Base-by-base conservation (phyloP, 2,113 vertebrate species). In the Corythornis madagascariensis region DNA sequence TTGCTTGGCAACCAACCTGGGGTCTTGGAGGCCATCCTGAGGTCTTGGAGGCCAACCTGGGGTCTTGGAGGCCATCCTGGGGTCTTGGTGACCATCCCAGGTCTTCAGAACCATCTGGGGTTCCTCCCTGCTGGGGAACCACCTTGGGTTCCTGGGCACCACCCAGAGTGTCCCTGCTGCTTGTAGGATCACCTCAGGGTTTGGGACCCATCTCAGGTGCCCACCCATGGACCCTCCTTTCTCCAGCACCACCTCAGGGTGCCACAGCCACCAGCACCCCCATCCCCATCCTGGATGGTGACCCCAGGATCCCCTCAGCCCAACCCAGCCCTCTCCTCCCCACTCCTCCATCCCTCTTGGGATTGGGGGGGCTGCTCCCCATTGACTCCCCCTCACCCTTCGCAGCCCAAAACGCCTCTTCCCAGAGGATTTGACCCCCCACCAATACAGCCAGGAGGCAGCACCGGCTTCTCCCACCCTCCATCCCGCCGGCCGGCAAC, bases 381-480 rank as follows among this genome's bases (percentile, higher is more conserved):
- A 7, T 45, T 1, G 1, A 6, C 28, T 10, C 17, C 16, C 10
- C 13, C 19, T 13, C 18, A 5, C 0, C 5, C 7, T 42, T 21
- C 53, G 7, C 6, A 3, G 6, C 13, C 26, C 59, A 2, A 20
- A 48, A n/a, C 1, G 3, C 18, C 70, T n/a, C 10, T 47, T 61
- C 47, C 33, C n/a, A 26, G 16, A 13, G 31, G 26, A 4, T 56
- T 33, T 40, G 11, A 18, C 5, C 6, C 45, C 48, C 71, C 2
- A 19, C 18, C 29, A 35, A 53, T 9, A 43, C 8, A 8, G 5
- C 16, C 16, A 3, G 73, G 79, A 65, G 48, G 43, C 73, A 16
- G 29, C 25, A 7, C 4, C 1, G 5, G 69, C 57, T 84, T 75
- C 64, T 45, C 43, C 43, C 43, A 45, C 43, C 43, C 43, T 88